Evolutionary conservation across 2,113 vertebrate genomes (phyloP).

Genomic region (Oxyruncus cristatus): DNA sequence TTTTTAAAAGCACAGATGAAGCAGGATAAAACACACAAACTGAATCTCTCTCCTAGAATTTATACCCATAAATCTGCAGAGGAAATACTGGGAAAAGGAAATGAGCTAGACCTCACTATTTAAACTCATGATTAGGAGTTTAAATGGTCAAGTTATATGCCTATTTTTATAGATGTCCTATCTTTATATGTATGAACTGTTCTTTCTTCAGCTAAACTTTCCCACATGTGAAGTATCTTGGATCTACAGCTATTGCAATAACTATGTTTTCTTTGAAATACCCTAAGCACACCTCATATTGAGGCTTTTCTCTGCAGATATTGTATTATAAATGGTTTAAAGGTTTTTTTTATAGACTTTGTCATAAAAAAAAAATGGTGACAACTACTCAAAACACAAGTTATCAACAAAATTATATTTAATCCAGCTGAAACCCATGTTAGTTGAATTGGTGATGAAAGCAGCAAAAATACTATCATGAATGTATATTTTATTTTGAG

Average conservation of each 20-base stretch:
- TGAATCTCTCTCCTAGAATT: background rate
- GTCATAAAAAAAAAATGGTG: background rate
- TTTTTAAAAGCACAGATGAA: background rate
- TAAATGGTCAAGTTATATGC: background rate
- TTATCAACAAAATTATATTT: background rate
- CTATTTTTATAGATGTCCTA: conserved; percentile 8
- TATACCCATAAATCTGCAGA: background rate
- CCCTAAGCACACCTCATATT: background rate
- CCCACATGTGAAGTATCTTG: conserved; percentile 20
- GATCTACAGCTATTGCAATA: background rate
- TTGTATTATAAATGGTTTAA: background rate
- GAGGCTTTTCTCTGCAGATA: background rate
- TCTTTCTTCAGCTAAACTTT: conserved; percentile 36
- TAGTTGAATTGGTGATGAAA: background rate
- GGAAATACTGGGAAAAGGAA: conserved; percentile 9
- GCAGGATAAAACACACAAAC: background rate
- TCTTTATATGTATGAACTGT: background rate
- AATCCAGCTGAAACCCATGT: background rate
- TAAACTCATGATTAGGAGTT: background rate
- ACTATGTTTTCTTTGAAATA: background rate
- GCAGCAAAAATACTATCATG: background rate
- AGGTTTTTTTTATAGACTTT: background rate
- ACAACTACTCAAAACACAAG: background rate
- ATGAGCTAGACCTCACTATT: background rate
- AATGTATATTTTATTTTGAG: background rate